A percentile compares a stretch with the other conserved stretches of the same genome.
Evolutionary conservation across 92 coral and sea anemone genomes (phyloP).

Genomic region (Paragorgia papillata): DNA sequence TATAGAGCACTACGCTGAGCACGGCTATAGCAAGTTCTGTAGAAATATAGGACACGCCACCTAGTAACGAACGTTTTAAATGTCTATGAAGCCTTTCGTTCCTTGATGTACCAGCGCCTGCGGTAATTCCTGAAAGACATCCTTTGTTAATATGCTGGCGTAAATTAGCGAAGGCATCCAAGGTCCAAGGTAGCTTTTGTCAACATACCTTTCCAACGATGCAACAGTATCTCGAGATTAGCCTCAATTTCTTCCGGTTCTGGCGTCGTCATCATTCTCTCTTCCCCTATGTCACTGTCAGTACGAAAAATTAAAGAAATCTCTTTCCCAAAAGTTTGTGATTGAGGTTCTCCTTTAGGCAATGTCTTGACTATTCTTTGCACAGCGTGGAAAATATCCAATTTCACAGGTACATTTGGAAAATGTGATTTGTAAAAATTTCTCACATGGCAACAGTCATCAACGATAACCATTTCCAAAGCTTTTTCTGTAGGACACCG

Average conservation of each 20-base stretch:
- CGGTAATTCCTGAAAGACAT: constrained; percentile 63
- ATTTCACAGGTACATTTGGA: constrained; percentile 57
- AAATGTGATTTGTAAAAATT: constrained; percentile 45
- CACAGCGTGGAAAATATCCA: constrained; percentile 63
- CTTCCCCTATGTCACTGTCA: constrained; percentile 56
- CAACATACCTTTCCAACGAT: constrained; percentile 34
- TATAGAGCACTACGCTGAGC: constrained; percentile 51
- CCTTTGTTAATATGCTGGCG: too few species aligned
- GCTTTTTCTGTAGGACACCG: constrained; percentile 32
- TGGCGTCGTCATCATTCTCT: constrained; percentile 53
- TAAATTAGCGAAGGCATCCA: constrained; percentile 50
- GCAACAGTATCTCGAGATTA: constrained; percentile 54
- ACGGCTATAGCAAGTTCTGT: constrained; percentile 70
- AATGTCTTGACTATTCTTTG: constrained; percentile 54
- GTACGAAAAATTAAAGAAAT: constrained; percentile 53
- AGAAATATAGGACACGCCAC: constrained; percentile 60
- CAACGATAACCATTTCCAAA: constrained; percentile 47
- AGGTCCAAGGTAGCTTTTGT: constrained; percentile 29
- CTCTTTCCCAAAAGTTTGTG: constrained; percentile 54
- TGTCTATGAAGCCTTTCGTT: constrained; percentile 63
- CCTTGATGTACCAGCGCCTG: constrained; percentile 63
- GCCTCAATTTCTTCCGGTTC: constrained; percentile 57
- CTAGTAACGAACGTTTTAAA: constrained; percentile 58
- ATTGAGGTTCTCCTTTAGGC: constrained; percentile 29
- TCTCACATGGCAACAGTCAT: constrained; percentile 58